Evolutionary conservation across 2,888 invertebrate species (phyloP).

Genomic region (Amphipoea lucens): DNA sequence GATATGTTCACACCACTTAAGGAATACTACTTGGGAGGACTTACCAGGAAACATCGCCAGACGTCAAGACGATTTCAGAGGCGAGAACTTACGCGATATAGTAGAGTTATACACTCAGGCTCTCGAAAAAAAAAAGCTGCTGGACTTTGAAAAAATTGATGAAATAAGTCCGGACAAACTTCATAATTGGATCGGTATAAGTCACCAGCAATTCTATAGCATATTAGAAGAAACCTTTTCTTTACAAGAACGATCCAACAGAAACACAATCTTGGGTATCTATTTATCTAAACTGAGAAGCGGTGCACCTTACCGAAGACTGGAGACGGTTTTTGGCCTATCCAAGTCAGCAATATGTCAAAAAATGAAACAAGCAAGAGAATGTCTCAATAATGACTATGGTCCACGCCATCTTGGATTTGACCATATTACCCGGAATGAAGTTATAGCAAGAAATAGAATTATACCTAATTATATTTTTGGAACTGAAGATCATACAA

Average conservation of each 20-base stretch:
- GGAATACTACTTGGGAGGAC: constrained; percentile 16
- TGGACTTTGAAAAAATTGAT: constrained; percentile 14
- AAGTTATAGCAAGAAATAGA: constrained; percentile 20
- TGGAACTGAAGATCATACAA: constrained; percentile 12
- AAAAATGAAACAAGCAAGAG: constrained; percentile 22
- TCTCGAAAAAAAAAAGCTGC: constrained; percentile 4
- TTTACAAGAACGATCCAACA: constrained; percentile 17
- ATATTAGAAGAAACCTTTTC: constrained; percentile 18
- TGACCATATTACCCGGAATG: constrained; percentile 15
- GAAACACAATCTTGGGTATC: constrained; percentile 12
- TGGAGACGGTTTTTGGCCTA: constrained; percentile 16
- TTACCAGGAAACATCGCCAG: constrained; percentile 14
- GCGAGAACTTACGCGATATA: constrained; percentile 11
- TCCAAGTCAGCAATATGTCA: constrained; percentile 20
- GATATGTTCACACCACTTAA: constrained; percentile 15
- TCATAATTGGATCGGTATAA: constrained; percentile 12
- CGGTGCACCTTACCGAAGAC: constrained; percentile 18
- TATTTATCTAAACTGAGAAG: constrained; percentile 20
- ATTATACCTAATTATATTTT: constrained; percentile 15
- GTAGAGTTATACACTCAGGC: constrained; percentile 7
- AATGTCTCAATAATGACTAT: constrained; percentile 24
- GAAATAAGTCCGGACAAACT: constrained; percentile 15
- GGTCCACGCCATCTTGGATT: constrained; percentile 19
- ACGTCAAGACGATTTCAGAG: constrained; percentile 12
- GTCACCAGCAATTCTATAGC: constrained; percentile 17